These are phyloP conservation scores for Junco hyemalis DNA, from an alignment of 2,113 vertebrate genomes.

Conservation along the genomic window DNA sequence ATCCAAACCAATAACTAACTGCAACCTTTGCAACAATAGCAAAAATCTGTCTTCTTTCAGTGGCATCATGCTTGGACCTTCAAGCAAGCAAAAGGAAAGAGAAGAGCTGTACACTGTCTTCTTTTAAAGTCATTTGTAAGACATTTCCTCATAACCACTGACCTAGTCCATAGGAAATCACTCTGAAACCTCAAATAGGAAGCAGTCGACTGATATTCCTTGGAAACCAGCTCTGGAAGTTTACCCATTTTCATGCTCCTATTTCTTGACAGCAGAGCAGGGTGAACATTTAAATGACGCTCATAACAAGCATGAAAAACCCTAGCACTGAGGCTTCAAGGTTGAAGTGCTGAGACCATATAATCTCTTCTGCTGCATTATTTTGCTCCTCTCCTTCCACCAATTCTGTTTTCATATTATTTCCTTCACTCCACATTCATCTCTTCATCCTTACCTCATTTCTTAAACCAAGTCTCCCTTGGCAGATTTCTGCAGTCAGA, in stretches of 20 bases:
- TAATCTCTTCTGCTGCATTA: not conserved
- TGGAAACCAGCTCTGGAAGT: not conserved
- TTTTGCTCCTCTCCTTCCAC: not conserved
- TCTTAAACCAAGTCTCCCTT: not conserved
- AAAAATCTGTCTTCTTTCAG: not conserved
- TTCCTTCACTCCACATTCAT: not conserved
- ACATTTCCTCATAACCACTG: not conserved
- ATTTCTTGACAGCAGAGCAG: not conserved
- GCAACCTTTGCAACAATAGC: not conserved
- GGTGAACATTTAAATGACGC: not conserved
- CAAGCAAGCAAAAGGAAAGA: not conserved
- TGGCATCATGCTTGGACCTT: not conserved
- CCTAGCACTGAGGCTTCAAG: not conserved
- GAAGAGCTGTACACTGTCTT: not conserved
- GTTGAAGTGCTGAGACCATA: not conserved
- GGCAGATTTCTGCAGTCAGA: not conserved
- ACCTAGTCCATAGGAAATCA: not conserved
- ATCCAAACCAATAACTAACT: not conserved
- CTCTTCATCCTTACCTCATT: not conserved
- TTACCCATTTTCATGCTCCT: not conserved
- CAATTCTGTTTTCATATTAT: not conserved
- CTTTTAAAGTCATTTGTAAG: constrained; percentile 1
- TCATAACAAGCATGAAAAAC: not conserved
- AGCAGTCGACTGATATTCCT: not conserved
- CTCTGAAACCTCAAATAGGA: not conserved